These are phyloP conservation scores for Ophiodon elongatus DNA, from an alignment of 2,113 vertebrate genomes.

Conservation along the genomic window DNA sequence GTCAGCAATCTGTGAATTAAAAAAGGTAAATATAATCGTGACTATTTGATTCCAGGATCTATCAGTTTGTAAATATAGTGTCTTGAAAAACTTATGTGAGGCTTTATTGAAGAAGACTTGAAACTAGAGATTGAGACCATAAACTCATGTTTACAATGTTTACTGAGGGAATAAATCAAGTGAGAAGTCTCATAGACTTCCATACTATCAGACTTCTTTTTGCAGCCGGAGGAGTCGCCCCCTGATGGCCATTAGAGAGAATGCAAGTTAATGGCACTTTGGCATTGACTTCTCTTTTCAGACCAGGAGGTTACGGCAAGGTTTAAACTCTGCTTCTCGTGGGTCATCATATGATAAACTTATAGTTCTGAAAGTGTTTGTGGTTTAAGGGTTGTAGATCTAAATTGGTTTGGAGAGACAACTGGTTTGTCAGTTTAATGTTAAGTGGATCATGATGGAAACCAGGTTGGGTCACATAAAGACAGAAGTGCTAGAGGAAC, in stretches of 20 bases:
- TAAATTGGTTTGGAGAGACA: background rate
- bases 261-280: background rate
- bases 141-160: background rate
- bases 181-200: background rate
- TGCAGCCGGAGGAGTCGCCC: background rate
- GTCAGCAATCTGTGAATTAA: constrained; percentile 27
- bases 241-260: background rate
- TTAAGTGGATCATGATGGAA: background rate
- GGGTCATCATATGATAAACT: background rate
- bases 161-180: background rate
- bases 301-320: background rate
- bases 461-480: background rate
- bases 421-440: background rate
- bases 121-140: background rate
- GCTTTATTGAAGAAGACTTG: background rate
- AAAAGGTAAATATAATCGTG: background rate
- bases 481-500: background rate
- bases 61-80: constrained; percentile 2
- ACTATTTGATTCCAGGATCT: constrained; percentile 13
- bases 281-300: too few relatives aligned
- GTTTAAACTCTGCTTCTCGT: background rate
- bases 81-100: background rate
- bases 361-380: background rate
- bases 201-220: background rate
- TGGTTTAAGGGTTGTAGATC: background rate